Evolutionary conservation across 1,140 invertebrate species (phyloP), one percentile per base, ranked within the genome.

Genomic region (Piezodorus guildinii): DNA sequence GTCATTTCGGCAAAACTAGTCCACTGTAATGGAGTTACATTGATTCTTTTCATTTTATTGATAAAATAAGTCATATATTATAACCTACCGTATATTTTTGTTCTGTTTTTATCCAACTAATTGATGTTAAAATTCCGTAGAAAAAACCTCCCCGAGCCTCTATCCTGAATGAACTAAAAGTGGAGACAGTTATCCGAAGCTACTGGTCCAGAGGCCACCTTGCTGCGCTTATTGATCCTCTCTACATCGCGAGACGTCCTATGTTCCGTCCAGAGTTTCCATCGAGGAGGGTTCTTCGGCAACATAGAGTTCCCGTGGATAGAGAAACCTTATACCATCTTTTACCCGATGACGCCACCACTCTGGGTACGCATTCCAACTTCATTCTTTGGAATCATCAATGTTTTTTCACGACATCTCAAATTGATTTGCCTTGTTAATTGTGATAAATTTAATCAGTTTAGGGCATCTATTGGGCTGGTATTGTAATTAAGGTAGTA

Each of bases 191-290:
- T n/a, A 64, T 64, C 10, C 8, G n/a, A n/a, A 45, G 54, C 15
- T 64, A 54, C 54, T 30, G 17, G 21, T n/a, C 44, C 16, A 25
- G 63, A n/a, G 63, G 63, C 2, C 63, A 64, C 43, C 46, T 64
- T 5, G 63, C 54, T 16, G 63, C 63, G 3, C 25, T 21, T 16
- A 44, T 64, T 1, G 63, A 64, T 43, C 63, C 63, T 46, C 56
- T 64, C 12, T 25, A 60, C 44, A 59, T 64, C 43, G 44, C 45
- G 16, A 17, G 63, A 15, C 30, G 34, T 23, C 52, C 54, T 8
- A 56, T 59, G 27, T 30, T 64, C 39, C 44, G 56, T 16, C 16
- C 34, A 6, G 25, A 34, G 21, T 30, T 43, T 25, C 39, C 56
- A 25, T 15, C 54, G 23, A 60, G 58, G 25, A n/a, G 19, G 14